Evolutionary conservation across 2,797 vertebrate genomes (phyloP), one percentile per base, ranked within the genome.

Genomic region (Babyrousa celebensis): DNA sequence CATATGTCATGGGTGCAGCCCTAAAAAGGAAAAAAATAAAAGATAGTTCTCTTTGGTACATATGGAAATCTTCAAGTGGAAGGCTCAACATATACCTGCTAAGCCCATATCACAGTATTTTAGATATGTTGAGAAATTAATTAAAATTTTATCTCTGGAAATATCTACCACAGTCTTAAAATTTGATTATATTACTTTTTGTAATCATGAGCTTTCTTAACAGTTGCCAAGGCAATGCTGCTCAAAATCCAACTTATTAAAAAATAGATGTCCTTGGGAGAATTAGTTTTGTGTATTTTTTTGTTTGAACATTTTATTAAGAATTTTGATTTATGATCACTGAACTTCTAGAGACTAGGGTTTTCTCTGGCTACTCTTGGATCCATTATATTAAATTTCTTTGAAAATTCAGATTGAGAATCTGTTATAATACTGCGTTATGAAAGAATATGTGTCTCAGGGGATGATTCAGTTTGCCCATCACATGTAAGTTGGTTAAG

Each of bases 141-240:
- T 43, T 52, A 48, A 68, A 85, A 48, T 48, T 83, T 90, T 58
- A 43, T 48, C 52, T 85, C 83, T 94, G 43, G 70, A 48, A 87
- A 17, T 83, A 78, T 85, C 63, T 89, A 23, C 48, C 6, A 14
- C 48, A 62, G 12, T 40, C 74, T 80, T 58, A 43, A 68, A 40
- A 12, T 60, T 77, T 67, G 20, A 68, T 79, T 67, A n/a, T 60
- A 18, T 88, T 79, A 60, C 32, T 58, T 85, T 89, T 89, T 83
- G 48, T 70, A 52, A 32, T 83, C 86, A 71, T n/a, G 60, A 91
- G 2, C 11, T 87, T 77, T 91, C 58, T 10, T 17, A 58, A 58
- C 48, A 78, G n/a, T 16, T 17, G 3, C 11, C 56, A 32, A 58
- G 63, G 25, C 6, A 5, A 83, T 84, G 14, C 23, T 40, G 27